A percentile compares a stretch with the other conserved stretches of the same genome.
Conservation (phyloP, 2,888 invertebrate species). For the Dorcus parallelipipedus region DNA sequence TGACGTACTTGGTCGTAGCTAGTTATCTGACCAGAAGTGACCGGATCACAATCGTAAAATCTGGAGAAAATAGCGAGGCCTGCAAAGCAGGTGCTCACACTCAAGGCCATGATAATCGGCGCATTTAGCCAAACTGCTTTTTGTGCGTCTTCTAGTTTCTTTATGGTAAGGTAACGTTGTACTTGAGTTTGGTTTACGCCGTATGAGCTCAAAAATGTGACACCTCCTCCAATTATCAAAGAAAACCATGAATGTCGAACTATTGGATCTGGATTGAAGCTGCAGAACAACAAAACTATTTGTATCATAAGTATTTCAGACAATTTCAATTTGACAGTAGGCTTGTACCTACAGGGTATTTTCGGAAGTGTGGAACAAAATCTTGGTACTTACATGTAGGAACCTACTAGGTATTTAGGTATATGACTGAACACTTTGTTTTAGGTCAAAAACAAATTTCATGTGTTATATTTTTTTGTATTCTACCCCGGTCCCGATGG, state of each 20-base stretch:
- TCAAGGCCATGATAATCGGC: conserved; percentile 70
- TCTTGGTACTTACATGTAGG: too few species aligned
- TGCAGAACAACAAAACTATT: conserved; percentile 36
- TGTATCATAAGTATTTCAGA: background rate
- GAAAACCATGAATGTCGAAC: conserved; percentile 82
- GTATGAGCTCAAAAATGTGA: conserved; percentile 70
- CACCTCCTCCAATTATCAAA: conserved; percentile 73
- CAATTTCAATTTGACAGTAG: background rate
- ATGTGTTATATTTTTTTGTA: too few species aligned
- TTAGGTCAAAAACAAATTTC: too few species aligned
- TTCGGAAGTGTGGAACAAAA: too few species aligned
- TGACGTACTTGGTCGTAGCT: conserved; percentile 59
- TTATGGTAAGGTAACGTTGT: conserved; percentile 65
- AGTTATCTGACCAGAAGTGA: conserved; percentile 56
- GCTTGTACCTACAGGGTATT: too few species aligned
- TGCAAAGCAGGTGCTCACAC: conserved; percentile 60
- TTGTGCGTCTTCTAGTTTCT: conserved; percentile 64
- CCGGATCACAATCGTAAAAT: conserved; percentile 77
- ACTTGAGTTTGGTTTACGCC: conserved; percentile 71
- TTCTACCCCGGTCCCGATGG: too few species aligned
- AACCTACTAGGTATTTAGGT: too few species aligned
- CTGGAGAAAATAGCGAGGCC: conserved; percentile 77
- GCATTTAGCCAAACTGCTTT: conserved; percentile 71
- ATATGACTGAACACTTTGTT: too few species aligned
- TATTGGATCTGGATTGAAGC: conserved; percentile 76